Evolutionary conservation across 2,888 invertebrate genomes (phyloP).

Genomic region (Hirtodrosophila duncani): DNA sequence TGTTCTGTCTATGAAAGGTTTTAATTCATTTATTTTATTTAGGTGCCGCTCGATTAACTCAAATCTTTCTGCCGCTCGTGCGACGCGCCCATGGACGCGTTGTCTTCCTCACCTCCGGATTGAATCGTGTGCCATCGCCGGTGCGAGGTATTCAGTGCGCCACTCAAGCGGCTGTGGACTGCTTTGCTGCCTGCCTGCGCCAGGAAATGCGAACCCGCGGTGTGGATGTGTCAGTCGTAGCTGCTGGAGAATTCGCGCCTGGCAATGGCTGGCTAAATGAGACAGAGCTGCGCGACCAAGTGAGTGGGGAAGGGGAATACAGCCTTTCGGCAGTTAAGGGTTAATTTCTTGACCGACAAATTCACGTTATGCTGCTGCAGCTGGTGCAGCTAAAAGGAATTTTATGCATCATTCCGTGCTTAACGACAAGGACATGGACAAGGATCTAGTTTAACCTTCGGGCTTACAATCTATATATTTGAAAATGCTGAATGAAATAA

Average conservation of each 20-base stretch:
- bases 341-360: too few species aligned
- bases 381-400: too few species aligned
- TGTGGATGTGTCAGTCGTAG: slow-evolving; percentile 90
- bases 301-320: slow-evolving; percentile 40
- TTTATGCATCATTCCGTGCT: slow-evolving; percentile 22
- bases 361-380: too few species aligned
- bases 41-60: slow-evolving; percentile 85
- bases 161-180: slow-evolving; percentile 87
- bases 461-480: too few species aligned
- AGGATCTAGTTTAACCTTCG: too few species aligned
- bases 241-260: slow-evolving; percentile 90
- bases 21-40: neutral
- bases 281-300: slow-evolving; percentile 82
- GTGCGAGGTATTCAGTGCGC: slow-evolving; percentile 90
- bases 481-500: too few species aligned
- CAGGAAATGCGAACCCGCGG: slow-evolving; percentile 88
- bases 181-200: slow-evolving; percentile 87
- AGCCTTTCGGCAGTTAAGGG: slow-evolving; percentile 2
- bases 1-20: too few species aligned
- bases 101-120: slow-evolving; percentile 86
- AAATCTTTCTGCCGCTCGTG: slow-evolving; percentile 89
- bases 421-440: slow-evolving; percentile 34
- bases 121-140: slow-evolving; percentile 88
- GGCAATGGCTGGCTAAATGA: slow-evolving; percentile 89
- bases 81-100: slow-evolving; percentile 88